Percentiles rank a stretch among this genome's conserved stretches.
These are phyloP conservation scores for Nysson spinosus DNA, from an alignment of 2,888 invertebrate species.

Conservation along the genomic window DNA sequence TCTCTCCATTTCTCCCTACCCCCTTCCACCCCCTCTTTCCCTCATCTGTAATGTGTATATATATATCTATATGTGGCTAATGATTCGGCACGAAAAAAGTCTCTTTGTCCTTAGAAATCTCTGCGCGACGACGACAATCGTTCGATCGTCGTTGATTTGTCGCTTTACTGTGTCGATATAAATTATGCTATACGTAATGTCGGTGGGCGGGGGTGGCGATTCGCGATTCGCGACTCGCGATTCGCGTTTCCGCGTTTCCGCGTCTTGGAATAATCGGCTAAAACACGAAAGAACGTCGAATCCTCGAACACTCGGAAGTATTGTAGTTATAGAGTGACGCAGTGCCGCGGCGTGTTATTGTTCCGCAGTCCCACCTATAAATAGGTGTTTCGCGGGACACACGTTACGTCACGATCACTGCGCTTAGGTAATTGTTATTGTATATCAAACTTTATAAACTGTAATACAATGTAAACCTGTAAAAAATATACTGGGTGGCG, in stretches of 20 bases:
- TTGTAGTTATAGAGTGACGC: constrained; percentile 61
- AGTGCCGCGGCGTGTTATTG: constrained; percentile 42
- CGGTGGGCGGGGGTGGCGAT: neutral
- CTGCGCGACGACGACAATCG: no score
- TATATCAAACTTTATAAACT: constrained; percentile 78
- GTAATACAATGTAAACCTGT: constrained; percentile 78
- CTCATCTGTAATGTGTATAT: constrained; percentile 5
- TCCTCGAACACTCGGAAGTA: constrained; percentile 60
- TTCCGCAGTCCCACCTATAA: constrained; percentile 45
- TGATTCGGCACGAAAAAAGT: constrained; percentile 19
- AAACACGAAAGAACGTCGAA: constrained; percentile 51
- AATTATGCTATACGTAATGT: neutral
- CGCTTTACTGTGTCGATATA: constrained; percentile 1
- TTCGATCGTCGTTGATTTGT: no score
- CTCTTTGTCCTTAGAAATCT: no score
- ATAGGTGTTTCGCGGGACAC: constrained; percentile 42
- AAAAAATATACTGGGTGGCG: constrained; percentile 78
- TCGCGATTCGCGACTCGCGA: no score
- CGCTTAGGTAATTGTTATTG: constrained; percentile 74
- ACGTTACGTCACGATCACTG: constrained; percentile 47
- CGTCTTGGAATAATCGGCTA: neutral
- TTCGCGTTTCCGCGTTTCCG: neutral
- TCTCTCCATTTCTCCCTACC: neutral
- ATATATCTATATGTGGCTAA: constrained; percentile 23
- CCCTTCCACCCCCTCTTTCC: constrained; percentile 3